Base-by-base conservation (phyloP, 1,140 invertebrate species). In the Scylla paramamosain region DNA sequence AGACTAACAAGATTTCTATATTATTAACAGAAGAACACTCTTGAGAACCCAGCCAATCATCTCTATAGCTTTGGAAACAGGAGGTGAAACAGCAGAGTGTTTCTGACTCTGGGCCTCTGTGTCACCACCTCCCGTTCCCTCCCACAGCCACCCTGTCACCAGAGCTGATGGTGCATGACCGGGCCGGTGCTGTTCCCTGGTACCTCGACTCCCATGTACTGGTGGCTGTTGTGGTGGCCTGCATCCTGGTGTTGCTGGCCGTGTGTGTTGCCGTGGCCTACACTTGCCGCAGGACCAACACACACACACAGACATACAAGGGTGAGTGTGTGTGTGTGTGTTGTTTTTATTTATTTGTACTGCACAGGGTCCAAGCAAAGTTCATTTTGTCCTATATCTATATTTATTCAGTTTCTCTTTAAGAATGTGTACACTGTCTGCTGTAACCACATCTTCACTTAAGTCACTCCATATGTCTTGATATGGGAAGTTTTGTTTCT, bases 181-280 rank as follows among this genome's bases (percentile, higher is more conserved):
- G 82, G 8, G 94, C 87, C 1, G 90, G 94, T 16, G 29, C 45
- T 2, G 39, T 67, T 14, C 88, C 94, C 0, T 95, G 94, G 94
- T 95, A 95, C 77, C 46, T 95, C 4, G 94, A 95, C 67, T 95
- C 94, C 16, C 94, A 95, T 14, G 82, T 95, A 28, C 67, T 95
- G 45, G 90, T 95, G 82, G 94, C 94, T 4, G 89, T 91, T 14
- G 82, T 95, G 39, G 90, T 95, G 29, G 94, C 94, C 25, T 91
- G 77, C 89, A 82, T 95, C 39, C 82, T 95, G 4, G 94, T 95
- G 0, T 77, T 95, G 12, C 77, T 95, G 1, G 94, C 94, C 20
- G 94, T 91, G n/a, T 91, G 88, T n/a, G 90, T 95, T 7, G 94
- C 94, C 14, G 67, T 95, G 20, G 89, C 94, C 45, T 95, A 95